Evolutionary conservation across 2,888 invertebrate species (phyloP).

Genomic region (Acanthosoma haemorrhoidale): DNA sequence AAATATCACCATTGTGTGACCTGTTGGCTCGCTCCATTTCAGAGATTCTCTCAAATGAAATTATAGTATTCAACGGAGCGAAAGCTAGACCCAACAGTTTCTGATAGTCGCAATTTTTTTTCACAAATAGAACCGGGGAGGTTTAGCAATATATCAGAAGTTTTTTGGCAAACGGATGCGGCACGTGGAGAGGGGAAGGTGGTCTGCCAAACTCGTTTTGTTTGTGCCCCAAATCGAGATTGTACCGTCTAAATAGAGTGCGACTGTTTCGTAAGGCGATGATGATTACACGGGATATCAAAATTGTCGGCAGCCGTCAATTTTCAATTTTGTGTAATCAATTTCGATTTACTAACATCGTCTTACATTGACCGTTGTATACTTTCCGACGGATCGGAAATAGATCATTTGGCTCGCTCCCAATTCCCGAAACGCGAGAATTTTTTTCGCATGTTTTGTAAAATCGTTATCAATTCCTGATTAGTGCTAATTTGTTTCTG

Average conservation of each 20-base stretch:
- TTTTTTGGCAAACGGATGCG: neutral
- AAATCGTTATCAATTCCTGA: too few relatives aligned
- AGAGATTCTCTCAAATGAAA: too few relatives aligned
- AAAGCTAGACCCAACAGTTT: too few relatives aligned
- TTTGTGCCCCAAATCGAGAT: neutral
- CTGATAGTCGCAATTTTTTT: neutral
- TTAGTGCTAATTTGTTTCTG: too few relatives aligned
- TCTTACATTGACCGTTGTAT: too few relatives aligned
- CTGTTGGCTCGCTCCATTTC: too few relatives aligned
- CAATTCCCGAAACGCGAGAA: constrained; percentile 2
- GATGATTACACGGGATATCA: too few relatives aligned
- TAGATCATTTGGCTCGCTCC: neutral
- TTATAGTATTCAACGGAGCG: too few relatives aligned
- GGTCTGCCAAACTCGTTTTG: neutral
- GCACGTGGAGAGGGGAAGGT: neutral
- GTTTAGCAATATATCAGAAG: neutral
- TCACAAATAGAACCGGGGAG: constrained; percentile 2
- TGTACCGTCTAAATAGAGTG: neutral
- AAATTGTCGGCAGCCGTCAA: too few relatives aligned
- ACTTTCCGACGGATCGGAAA: neutral
- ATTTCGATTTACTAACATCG: too few relatives aligned
- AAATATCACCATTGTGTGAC: too few relatives aligned
- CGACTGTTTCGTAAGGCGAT: neutral
- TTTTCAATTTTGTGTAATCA: neutral
- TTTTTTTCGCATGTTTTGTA: too few relatives aligned